Evolutionary conservation across 2,888 invertebrate genomes (phyloP).

Genomic region (Atherix ibis): DNA sequence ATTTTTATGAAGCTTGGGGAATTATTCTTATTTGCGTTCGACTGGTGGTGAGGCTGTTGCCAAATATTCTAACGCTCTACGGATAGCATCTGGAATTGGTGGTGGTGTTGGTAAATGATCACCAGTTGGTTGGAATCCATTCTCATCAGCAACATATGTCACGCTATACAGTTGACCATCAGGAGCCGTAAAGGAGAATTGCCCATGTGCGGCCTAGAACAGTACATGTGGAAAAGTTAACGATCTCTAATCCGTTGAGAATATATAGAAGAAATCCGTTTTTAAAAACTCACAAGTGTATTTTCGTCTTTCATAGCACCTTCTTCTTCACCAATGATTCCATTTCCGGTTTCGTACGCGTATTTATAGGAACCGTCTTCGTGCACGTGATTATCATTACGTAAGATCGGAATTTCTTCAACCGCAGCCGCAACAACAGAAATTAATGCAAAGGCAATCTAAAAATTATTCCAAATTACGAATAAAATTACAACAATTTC

Average conservation of each 20-base stretch:
- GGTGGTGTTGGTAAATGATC: background rate
- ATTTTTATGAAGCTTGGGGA: no score
- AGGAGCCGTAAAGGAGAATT: background rate
- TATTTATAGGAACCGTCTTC: slow-evolving; percentile 29
- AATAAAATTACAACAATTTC: no score
- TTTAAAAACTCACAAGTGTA: background rate
- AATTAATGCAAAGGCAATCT: background rate
- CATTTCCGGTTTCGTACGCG: slow-evolving; percentile 36
- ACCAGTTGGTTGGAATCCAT: slow-evolving; percentile 2
- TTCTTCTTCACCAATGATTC: slow-evolving; percentile 24
- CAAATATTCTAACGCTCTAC: background rate
- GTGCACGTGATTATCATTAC: slow-evolving; percentile 21
- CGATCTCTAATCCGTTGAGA: background rate
- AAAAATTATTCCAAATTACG: no score
- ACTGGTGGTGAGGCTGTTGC: background rate
- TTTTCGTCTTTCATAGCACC: background rate
- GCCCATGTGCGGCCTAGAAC: slow-evolving; percentile 3
- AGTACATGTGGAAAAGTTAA: background rate
- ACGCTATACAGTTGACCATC: background rate
- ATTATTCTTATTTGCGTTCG: no score
- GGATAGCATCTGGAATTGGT: slow-evolving; percentile 2
- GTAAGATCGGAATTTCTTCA: slow-evolving; percentile 1
- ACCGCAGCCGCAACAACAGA: background rate
- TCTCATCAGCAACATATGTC: slow-evolving; percentile 1
- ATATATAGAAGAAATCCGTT: no score